A percentile compares a stretch with the other conserved stretches of the same genome.
These are phyloP conservation scores for Epinephelus coioides DNA, from an alignment of 2,797 vertebrate genomes.

Conservation along the genomic window DNA sequence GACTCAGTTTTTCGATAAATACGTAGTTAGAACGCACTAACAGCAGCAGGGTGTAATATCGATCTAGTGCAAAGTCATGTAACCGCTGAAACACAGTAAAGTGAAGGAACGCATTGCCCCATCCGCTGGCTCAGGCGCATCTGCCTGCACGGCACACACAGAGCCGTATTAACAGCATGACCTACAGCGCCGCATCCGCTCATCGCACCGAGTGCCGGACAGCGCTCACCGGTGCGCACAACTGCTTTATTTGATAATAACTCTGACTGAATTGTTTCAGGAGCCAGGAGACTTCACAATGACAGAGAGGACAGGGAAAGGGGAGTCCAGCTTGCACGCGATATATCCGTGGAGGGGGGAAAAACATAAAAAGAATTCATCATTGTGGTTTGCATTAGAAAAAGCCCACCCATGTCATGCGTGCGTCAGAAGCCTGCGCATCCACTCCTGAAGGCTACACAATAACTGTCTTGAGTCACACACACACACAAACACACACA, in stretches of 20 bases:
- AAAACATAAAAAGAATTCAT: not conserved
- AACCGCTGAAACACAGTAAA: not conserved
- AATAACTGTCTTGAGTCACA: not conserved
- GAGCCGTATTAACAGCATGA: not conserved
- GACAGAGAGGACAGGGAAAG: not conserved
- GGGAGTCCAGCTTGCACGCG: not conserved
- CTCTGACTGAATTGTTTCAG: constrained; percentile 31
- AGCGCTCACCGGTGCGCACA: constrained; percentile 59
- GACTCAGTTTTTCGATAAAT: not conserved
- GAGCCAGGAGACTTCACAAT: constrained; percentile 15
- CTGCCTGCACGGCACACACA: constrained; percentile 10
- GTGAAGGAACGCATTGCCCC: constrained; percentile 1
- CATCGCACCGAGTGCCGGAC: not conserved
- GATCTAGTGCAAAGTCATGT: not conserved
- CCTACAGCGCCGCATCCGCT: constrained; percentile 35
- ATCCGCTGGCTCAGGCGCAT: constrained; percentile 12
- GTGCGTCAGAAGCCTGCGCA: constrained; percentile 62
- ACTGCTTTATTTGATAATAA: constrained; percentile 36
- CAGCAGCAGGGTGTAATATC: not conserved
- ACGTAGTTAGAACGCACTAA: not conserved
- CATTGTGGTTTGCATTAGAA: not conserved
- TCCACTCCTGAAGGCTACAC: constrained; percentile 18
- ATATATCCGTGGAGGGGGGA: not conserved
- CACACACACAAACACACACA: not conserved
- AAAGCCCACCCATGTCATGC: constrained; percentile 39